Evolutionary conservation across 2,888 invertebrate genomes (phyloP), one percentile per base, ranked within the genome.

Genomic region (Dicyrtomina minuta): DNA sequence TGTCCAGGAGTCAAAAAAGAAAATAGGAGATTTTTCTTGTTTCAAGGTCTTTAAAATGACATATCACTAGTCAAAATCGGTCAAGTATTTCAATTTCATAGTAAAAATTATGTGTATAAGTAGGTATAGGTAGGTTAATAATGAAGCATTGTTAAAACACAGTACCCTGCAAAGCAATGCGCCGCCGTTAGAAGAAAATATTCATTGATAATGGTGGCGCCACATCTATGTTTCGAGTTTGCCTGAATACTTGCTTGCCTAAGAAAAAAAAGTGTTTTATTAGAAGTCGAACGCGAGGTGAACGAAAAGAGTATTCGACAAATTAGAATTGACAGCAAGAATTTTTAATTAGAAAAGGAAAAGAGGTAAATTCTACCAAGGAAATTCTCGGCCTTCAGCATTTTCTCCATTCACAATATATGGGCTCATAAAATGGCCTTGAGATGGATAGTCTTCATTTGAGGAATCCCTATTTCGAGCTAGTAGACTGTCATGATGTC

Each of bases 401-500:
- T 72, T 70, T 41, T 75, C 68, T 15, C 77, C 77, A 49, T 75
- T 74, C 1, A 77, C 73, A 58, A 77, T 75, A 53, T 61, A 33
- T 8, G 33, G 8, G 8, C 33, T 33, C 3, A 33, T 33, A 33
- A 5, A 8, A 5, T 33, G 33, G 8, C 33, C 33, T 3, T 33
- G 4, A 33, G 8, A 33, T 33, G 3, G 33, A 33, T 33, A 33
- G 8, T 33, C 33, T 33, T 5, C 3, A 8, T 8, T 33, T 33
- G 8, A 33, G 8, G 33, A 33, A 33, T 33, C 33, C 3, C 8
- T 33, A 5, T 3, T 3, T 33, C 8, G 33, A 33, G 8, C 33
- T 8, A 33, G 33, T 33, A 33, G 8, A 33, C 33, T 8, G 8
- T 33, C 41, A 13, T 43, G 26, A 27, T 71, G 41, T 33, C 46